Evolutionary conservation across 2,113 vertebrate genomes (phyloP).

Genomic region (Pseudorasbora parva): DNA sequence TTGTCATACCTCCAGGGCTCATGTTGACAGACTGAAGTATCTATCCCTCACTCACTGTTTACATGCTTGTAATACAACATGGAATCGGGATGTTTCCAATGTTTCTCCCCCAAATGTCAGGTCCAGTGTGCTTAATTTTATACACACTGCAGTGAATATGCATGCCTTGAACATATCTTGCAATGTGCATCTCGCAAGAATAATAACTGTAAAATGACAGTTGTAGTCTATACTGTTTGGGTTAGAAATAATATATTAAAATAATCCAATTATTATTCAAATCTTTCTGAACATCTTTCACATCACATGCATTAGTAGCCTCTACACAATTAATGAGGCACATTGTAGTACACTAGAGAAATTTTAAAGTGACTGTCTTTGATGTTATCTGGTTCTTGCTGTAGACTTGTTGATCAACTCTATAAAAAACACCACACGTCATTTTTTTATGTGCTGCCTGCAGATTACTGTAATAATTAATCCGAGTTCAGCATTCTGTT

Average conservation of each 20-base stretch:
- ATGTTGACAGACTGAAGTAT: background rate
- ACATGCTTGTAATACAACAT: conserved; percentile 1
- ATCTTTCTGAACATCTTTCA: background rate
- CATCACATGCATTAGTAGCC: background rate
- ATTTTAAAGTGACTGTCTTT: background rate
- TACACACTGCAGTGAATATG: background rate
- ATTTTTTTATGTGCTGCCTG: background rate
- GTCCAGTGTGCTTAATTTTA: background rate
- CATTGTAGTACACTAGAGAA: background rate
- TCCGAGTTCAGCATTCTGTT: too few species aligned
- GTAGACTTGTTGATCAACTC: background rate
- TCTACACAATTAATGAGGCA: background rate
- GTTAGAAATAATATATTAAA: background rate
- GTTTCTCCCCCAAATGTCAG: background rate
- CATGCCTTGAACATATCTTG: background rate
- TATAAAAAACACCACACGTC: background rate
- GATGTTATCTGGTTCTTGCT: background rate
- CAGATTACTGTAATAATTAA: background rate
- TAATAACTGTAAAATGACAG: background rate
- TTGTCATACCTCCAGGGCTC: background rate
- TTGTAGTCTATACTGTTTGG: background rate
- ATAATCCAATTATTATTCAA: background rate
- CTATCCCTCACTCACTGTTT: background rate
- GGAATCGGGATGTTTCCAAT: background rate
- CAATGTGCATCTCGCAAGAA: background rate